A percentile compares a stretch with the other conserved stretches of the same genome.
phyloP scores from a whole-genome alignment of 2,113 vertebrate genomes.

The Oostethus manadensis region DNA sequence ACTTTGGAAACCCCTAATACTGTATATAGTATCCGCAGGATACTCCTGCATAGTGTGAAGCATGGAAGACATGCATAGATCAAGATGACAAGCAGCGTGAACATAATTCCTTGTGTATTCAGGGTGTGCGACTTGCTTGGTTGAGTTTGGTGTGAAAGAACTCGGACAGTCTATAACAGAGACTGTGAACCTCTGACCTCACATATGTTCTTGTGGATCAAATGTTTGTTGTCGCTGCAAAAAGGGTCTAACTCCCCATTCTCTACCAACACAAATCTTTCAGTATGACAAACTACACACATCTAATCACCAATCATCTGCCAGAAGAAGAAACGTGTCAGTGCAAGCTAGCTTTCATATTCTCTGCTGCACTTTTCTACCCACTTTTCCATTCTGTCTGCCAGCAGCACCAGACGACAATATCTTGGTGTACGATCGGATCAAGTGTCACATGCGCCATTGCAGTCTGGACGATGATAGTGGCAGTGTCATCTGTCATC shows the following conservation, averaged over 20 bases:
- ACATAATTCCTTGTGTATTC: slow-evolving; percentile 12
- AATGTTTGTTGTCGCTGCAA: too few relatives aligned
- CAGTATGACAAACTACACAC: neutral
- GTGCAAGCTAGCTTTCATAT: slow-evolving; percentile 32
- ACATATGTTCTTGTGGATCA: too few relatives aligned
- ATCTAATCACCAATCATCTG: neutral
- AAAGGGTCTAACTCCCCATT: too few relatives aligned
- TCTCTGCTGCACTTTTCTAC: slow-evolving; percentile 37
- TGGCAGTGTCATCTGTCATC: slow-evolving; percentile 37
- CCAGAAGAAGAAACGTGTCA: slow-evolving; percentile 1
- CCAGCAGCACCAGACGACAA: slow-evolving; percentile 57
- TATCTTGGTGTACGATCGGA: slow-evolving; percentile 55
- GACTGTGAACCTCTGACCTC: neutral
- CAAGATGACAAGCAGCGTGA: slow-evolving; percentile 22
- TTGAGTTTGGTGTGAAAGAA: neutral
- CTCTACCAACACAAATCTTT: neutral
- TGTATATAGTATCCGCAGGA: too few relatives aligned
- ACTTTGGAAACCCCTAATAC: too few relatives aligned
- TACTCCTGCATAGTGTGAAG: too few relatives aligned
- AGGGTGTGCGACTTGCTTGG: slow-evolving; percentile 10
- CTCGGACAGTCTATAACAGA: neutral
- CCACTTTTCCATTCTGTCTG: slow-evolving; percentile 59
- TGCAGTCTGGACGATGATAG: slow-evolving; percentile 28
- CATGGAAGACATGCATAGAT: neutral
- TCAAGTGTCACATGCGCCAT: slow-evolving; percentile 49